Evolutionary conservation across 2,797 vertebrate genomes (phyloP).

Genomic region (Microcaecilia unicolor): DNA sequence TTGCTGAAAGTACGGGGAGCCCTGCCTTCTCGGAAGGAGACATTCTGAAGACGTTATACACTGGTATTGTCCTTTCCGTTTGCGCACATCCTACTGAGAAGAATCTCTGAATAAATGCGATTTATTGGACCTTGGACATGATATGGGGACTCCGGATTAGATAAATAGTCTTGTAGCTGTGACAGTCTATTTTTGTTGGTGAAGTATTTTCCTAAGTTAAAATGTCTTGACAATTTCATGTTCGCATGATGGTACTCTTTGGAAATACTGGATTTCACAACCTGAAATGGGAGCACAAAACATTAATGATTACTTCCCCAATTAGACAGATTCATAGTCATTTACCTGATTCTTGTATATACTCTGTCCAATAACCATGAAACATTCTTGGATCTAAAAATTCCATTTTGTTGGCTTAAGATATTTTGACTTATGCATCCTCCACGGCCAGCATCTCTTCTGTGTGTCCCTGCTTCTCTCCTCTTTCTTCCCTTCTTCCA

Average conservation of each 20-base stretch:
- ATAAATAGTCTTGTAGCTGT: constrained; percentile 32
- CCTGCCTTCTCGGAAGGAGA: no score
- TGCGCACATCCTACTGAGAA: constrained; percentile 83
- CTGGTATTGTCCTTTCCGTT: constrained; percentile 19
- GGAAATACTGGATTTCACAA: constrained; percentile 64
- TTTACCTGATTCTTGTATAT: no score
- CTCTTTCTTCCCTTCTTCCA: no score
- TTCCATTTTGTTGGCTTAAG: no score
- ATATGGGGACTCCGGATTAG: constrained; percentile 59
- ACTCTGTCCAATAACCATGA: no score
- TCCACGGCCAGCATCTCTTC: no score
- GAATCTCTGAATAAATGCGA: constrained; percentile 89
- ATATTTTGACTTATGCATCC: no score
- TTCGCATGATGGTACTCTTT: constrained; percentile 42
- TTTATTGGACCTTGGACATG: constrained; percentile 84
- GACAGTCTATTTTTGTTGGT: constrained; percentile 36
- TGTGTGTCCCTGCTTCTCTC: no score
- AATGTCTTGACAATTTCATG: constrained; percentile 48
- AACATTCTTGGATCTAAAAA: no score
- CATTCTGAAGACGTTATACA: constrained; percentile 12
- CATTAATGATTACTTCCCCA: no score
- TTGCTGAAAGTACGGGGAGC: background rate
- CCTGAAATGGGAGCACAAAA: constrained; percentile 55
- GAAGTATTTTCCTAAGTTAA: constrained; percentile 41
- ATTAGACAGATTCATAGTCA: background rate